Evolutionary conservation across 2,113 vertebrate species (phyloP).

Genomic region (Gymnocephalus cernua): DNA sequence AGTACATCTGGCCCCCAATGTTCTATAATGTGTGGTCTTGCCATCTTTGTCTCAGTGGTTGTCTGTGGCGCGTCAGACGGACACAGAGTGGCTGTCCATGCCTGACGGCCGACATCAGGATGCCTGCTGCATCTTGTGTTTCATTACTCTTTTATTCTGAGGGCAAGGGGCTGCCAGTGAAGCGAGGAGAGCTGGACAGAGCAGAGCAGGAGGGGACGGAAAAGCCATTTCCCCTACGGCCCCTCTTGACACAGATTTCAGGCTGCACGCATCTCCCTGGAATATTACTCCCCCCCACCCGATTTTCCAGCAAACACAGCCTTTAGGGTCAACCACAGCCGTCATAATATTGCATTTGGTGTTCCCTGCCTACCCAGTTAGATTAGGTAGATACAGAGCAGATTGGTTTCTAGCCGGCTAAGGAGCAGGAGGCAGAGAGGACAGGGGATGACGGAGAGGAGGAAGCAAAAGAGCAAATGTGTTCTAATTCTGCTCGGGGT

Average conservation of each 20-base stretch:
- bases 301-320: constrained; percentile 19
- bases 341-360: constrained; percentile 39
- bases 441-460: constrained; percentile 1
- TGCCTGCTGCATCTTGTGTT: constrained; percentile 46
- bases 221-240: constrained; percentile 40
- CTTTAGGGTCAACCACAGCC: constrained; percentile 30
- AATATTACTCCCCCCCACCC: constrained; percentile 41
- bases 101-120: constrained; percentile 30
- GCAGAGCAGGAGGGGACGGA: constrained; percentile 20
- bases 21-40: constrained; percentile 18
- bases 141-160: constrained; percentile 46
- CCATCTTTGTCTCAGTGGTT: constrained; percentile 40
- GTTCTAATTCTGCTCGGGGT: constrained; percentile 29
- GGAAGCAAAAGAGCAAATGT: constrained; percentile 23
- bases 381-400: constrained; percentile 45
- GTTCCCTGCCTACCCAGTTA: constrained; percentile 26
- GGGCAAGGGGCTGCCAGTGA: constrained; percentile 23
- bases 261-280: constrained; percentile 30
- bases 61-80: constrained; percentile 16
- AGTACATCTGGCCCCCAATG: too few species aligned
- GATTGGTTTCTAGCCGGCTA: constrained; percentile 40
- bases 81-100: constrained; percentile 36
- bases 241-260: constrained; percentile 62
- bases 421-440: constrained; percentile 3
- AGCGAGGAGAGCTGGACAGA: constrained; percentile 10